Percentiles rank a stretch among this genome's conserved stretches.
Evolutionary conservation across 1,140 invertebrate species (phyloP).

Genomic region (Venustaconcha ellipsiformis): DNA sequence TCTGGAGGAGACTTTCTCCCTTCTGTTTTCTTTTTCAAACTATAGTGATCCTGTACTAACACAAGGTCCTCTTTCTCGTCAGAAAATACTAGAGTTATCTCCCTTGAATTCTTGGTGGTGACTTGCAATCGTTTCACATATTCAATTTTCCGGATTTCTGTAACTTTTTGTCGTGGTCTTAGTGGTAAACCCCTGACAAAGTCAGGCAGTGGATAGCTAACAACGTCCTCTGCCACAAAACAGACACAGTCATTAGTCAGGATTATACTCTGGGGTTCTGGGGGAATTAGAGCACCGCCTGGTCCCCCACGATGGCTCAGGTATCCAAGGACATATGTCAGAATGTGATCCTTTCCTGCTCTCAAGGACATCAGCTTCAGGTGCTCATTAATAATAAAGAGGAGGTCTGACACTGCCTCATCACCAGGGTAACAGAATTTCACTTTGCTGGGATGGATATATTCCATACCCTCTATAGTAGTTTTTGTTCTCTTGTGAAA

Average conservation of each 20-base stretch:
- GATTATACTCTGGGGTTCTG: constrained; percentile 52
- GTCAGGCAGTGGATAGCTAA: constrained; percentile 66
- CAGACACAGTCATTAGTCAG: constrained; percentile 59
- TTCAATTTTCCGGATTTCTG: constrained; percentile 55
- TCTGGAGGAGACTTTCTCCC: constrained; percentile 49
- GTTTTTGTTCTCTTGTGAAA: constrained; percentile 52
- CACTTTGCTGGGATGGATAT: constrained; percentile 59
- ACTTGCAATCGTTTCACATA: constrained; percentile 55
- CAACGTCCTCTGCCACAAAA: constrained; percentile 59
- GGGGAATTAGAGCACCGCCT: constrained; percentile 21
- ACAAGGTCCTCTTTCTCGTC: constrained; percentile 62
- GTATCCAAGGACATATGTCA: constrained; percentile 57
- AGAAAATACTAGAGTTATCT: constrained; percentile 56
- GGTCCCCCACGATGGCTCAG: constrained; percentile 33
- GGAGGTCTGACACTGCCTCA: constrained; percentile 59
- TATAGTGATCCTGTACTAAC: constrained; percentile 62
- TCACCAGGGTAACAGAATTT: constrained; percentile 65
- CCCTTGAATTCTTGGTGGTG: constrained; percentile 34
- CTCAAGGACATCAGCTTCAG: constrained; percentile 18
- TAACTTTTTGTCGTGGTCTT: constrained; percentile 52
- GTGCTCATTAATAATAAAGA: constrained; percentile 56
- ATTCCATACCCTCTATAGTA: constrained; percentile 56
- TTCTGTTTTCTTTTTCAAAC: constrained; percentile 30
- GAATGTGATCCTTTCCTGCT: constrained; percentile 36
- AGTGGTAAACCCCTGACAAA: constrained; percentile 62